Percentiles rank a stretch among this genome's conserved stretches.
Evolutionary conservation across 2,797 vertebrate species (phyloP).

Genomic region (Cercopithecus neglectus): DNA sequence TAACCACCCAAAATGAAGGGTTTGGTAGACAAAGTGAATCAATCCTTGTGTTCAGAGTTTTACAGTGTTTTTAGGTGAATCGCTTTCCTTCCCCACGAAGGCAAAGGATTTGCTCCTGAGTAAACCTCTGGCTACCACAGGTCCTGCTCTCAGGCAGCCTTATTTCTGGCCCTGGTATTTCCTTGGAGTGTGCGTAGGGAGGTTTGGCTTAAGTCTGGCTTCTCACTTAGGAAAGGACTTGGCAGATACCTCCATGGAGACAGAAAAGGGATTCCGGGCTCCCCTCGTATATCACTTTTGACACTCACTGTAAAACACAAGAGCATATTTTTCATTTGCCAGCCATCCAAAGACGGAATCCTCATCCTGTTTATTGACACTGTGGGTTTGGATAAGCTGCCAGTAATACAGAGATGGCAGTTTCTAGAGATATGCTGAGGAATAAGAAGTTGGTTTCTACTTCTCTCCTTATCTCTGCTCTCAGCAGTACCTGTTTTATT

Average conservation of each 20-base stretch:
- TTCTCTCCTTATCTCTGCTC: background rate
- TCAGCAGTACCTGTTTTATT: background rate
- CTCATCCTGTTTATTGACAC: conserved; percentile 12
- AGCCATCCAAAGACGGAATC: background rate
- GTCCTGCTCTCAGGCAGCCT: background rate
- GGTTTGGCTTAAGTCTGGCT: background rate
- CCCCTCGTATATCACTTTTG: background rate
- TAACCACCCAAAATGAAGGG: background rate
- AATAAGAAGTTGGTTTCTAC: background rate
- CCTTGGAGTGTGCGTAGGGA: background rate
- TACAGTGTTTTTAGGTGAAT: background rate
- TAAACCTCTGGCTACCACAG: background rate
- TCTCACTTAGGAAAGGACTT: conserved; percentile 12
- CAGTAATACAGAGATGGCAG: background rate
- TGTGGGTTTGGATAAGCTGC: background rate
- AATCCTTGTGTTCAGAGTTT: background rate
- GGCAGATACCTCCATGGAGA: background rate
- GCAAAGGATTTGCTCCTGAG: background rate
- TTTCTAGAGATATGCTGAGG: background rate
- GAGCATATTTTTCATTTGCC: background rate
- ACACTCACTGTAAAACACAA: conserved; percentile 20
- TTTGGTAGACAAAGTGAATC: background rate
- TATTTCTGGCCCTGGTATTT: background rate
- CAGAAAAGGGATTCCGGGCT: background rate
- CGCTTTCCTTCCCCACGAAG: background rate